Conservation (phyloP, 2,888 invertebrate species). For the Meta bourneti region DNA sequence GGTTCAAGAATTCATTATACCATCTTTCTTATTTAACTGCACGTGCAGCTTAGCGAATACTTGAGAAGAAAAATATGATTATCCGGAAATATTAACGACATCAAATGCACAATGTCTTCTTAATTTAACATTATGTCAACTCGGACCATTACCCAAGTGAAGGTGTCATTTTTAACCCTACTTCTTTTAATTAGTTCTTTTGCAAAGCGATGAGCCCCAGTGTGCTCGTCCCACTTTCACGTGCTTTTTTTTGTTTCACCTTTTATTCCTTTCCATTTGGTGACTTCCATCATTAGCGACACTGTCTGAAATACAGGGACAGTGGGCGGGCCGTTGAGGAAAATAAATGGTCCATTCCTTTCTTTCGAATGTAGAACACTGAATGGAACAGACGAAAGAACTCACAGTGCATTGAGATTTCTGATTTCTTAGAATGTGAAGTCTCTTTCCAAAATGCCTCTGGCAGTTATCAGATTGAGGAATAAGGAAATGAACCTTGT, state of each 20-base stretch:
- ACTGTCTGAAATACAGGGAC: neutral
- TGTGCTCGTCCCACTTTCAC: neutral
- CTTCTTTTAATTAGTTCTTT: neutral
- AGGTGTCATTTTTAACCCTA: neutral
- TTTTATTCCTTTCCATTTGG: neutral
- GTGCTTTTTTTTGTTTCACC: neutral
- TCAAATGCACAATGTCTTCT: neutral
- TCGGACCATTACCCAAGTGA: neutral
- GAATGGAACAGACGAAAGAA: neutral
- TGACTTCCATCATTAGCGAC: constrained; percentile 1
- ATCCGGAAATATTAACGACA: neutral
- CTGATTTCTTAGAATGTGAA: neutral
- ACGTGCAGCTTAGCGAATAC: too few relatives aligned
- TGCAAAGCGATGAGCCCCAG: neutral
- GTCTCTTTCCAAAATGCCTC: neutral
- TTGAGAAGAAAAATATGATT: too few relatives aligned
- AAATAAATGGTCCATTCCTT: neutral
- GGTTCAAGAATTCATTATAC: too few relatives aligned
- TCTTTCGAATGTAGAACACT: neutral
- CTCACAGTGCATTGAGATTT: neutral
- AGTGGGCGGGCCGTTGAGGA: neutral
- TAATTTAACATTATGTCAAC: neutral
- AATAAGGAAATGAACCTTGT: neutral
- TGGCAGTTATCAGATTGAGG: neutral
- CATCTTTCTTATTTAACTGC: too few relatives aligned